phyloP scores from a whole-genome alignment of 2,888 invertebrate species.

The Macrophya alboannulata region DNA sequence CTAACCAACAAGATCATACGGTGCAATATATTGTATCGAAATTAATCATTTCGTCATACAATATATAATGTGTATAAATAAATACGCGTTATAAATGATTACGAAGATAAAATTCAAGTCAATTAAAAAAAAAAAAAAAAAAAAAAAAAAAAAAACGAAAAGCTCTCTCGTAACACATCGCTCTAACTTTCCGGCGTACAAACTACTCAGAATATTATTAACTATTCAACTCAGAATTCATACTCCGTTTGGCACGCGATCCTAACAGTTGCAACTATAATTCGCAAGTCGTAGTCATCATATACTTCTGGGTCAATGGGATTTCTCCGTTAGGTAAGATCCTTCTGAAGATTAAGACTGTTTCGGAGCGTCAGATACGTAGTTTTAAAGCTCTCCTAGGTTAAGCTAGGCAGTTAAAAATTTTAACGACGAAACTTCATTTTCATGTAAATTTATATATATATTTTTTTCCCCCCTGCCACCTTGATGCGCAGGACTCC shows the following conservation, averaged over 20 bases:
- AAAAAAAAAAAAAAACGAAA: not conserved
- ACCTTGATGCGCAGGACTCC: not conserved
- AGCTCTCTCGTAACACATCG: not conserved
- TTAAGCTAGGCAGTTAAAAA: not conserved
- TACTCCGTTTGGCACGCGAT: conserved; percentile 14
- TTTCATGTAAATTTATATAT: not conserved
- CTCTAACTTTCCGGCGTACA: not conserved
- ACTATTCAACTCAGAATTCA: not conserved
- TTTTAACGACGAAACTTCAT: not conserved
- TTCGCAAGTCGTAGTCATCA: not conserved
- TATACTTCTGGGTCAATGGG: not conserved
- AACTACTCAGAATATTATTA: not conserved
- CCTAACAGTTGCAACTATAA: not conserved
- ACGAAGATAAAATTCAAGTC: not conserved
- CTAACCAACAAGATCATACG: not conserved
- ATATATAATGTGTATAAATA: not conserved
- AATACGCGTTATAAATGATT: too few relatives aligned
- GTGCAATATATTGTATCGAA: not conserved
- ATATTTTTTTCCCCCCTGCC: not conserved
- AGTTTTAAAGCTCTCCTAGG: not conserved
- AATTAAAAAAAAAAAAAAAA: not conserved
- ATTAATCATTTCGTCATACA: not conserved
- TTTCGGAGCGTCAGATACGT: not conserved
- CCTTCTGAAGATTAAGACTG: not conserved
- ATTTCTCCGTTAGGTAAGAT: not conserved